Evolutionary conservation across 2,888 invertebrate species (phyloP).

Genomic region (Chamaedrilus cognettii): DNA sequence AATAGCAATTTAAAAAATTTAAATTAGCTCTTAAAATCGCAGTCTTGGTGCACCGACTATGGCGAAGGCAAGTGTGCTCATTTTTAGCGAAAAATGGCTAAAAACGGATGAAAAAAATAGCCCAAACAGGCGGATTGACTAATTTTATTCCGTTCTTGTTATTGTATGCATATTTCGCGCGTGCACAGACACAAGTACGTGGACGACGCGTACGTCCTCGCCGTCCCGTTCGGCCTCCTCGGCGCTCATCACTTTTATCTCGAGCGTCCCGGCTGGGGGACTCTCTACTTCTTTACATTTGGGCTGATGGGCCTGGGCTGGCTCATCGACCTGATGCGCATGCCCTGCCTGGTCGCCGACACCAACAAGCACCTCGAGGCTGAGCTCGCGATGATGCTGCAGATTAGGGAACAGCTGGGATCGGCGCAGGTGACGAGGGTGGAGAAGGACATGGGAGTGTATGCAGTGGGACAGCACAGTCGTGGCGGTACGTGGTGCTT

Average conservation of each 20-base stretch:
- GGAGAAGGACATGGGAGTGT: neutral
- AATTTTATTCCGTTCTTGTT: too few relatives aligned
- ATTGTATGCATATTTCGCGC: too few relatives aligned
- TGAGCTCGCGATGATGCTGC: neutral
- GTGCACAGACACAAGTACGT: conserved; percentile 19
- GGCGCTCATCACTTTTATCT: conserved; percentile 44
- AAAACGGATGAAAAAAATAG: too few relatives aligned
- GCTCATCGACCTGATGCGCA: conserved; percentile 45
- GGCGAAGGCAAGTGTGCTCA: too few relatives aligned
- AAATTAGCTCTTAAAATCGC: too few relatives aligned
- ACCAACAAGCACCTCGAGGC: conserved; percentile 14
- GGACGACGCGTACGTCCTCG: conserved; percentile 24
- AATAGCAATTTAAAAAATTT: too few relatives aligned
- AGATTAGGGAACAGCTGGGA: neutral
- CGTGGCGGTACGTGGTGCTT: neutral
- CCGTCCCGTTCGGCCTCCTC: conserved; percentile 35
- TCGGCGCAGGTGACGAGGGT: too few relatives aligned
- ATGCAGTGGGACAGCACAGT: neutral
- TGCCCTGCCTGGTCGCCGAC: conserved; percentile 20
- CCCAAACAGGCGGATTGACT: too few relatives aligned
- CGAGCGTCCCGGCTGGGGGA: conserved; percentile 36
- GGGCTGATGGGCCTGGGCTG: conserved; percentile 43
- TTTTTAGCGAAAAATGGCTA: too few relatives aligned
- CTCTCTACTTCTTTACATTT: conserved; percentile 41
- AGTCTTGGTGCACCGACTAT: too few relatives aligned